Conservation (phyloP, 2,888 invertebrate genomes). For the Drosophila kambysellisi region DNA sequence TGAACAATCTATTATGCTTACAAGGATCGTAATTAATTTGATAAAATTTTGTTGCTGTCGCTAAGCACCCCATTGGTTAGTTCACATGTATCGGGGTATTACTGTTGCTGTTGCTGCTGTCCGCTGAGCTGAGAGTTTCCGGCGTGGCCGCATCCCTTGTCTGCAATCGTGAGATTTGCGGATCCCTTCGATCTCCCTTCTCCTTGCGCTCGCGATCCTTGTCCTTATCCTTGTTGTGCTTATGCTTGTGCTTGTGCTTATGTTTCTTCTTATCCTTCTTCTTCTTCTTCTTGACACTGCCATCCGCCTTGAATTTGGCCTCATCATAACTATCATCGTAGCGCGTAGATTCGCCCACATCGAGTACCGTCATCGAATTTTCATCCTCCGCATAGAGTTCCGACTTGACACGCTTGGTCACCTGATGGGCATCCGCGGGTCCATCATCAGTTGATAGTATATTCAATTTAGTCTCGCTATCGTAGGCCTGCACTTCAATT, state of each 20-base stretch:
- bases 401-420: conserved; percentile 81
- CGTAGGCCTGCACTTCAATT: conserved; percentile 75
- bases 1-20: background rate
- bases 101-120: conserved; percentile 85
- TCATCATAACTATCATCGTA: conserved; percentile 76
- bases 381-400: conserved; percentile 86
- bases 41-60: background rate
- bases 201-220: conserved; percentile 84
- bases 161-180: conserved; percentile 82
- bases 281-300: conserved; percentile 88
- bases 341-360: conserved; percentile 82
- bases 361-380: conserved; percentile 92
- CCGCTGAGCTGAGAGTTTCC: conserved; percentile 85
- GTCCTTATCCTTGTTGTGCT: conserved; percentile 89
- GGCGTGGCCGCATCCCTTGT: conserved; percentile 84
- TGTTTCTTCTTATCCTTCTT: conserved; percentile 93
- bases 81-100: conserved; percentile 73
- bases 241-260: conserved; percentile 92
- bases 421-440: conserved; percentile 47
- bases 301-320: conserved; percentile 87
- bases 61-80: conserved; percentile 25
- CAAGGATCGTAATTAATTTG: background rate
- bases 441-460: conserved; percentile 41
- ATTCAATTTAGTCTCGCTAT: conserved; percentile 62
- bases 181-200: conserved; percentile 85